A percentile compares a stretch with the other conserved stretches of the same genome.
These are phyloP conservation scores for Helobdella robusta DNA, from an alignment of 2,888 invertebrate genomes.

Conservation along the genomic window DNA sequence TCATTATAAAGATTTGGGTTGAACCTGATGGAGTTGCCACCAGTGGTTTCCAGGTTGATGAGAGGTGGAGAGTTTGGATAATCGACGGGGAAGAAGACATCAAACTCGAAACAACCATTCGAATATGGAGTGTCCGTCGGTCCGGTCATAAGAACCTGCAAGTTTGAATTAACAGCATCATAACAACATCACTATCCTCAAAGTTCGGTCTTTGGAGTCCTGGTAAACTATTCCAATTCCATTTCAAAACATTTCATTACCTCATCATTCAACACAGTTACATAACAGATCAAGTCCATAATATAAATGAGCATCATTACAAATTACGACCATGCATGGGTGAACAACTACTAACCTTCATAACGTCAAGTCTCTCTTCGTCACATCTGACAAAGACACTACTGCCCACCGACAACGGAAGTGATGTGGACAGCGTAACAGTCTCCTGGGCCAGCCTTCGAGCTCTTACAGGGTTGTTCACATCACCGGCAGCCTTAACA, in stretches of 20 bases:
- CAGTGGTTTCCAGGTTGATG: conserved; percentile 50
- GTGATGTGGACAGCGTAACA: conserved; percentile 78
- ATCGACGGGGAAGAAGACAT: conserved; percentile 50
- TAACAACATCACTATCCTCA: too few relatives aligned
- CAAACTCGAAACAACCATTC: conserved; percentile 51
- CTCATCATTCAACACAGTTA: too few relatives aligned
- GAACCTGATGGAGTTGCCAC: conserved; percentile 49
- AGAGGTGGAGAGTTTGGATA: conserved; percentile 50
- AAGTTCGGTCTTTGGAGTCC: too few relatives aligned
- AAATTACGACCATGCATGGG: too few relatives aligned
- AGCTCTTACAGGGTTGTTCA: conserved; percentile 72
- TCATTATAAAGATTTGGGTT: conserved; percentile 56
- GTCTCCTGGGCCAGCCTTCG: conserved; percentile 88
- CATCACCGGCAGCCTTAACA: conserved; percentile 66
- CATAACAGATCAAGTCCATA: background rate
- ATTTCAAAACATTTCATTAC: background rate
- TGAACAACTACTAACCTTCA: conserved; percentile 78
- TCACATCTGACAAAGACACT: conserved; percentile 91
- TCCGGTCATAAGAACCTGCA: conserved; percentile 70
- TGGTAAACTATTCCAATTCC: too few relatives aligned
- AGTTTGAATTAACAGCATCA: background rate
- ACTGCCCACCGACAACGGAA: conserved; percentile 83
- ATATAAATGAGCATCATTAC: background rate
- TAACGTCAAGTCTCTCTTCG: conserved; percentile 82
- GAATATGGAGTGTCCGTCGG: conserved; percentile 62